Evolutionary conservation across 1,140 invertebrate species (phyloP), one percentile per base, ranked within the genome.

Genomic region (Eumeta japonica): DNA sequence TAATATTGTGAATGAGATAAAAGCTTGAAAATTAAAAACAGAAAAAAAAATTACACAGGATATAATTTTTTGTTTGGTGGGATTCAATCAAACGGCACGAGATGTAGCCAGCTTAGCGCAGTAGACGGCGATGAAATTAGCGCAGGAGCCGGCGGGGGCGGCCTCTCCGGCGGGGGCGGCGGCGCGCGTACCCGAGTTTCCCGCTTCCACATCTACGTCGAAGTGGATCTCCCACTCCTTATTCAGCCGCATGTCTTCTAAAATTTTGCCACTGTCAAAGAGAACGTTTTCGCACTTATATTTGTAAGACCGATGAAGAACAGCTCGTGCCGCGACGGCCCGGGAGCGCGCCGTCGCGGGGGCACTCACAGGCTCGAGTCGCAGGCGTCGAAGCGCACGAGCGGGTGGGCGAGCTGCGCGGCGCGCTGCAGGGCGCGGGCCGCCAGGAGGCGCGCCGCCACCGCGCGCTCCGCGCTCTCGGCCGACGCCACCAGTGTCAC

Each of bases 161-260:
- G n/a, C n/a, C 50, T 75, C 75, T 44, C 62, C 52, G 10, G 63
- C 60, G 16, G 75, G 70, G 45, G 72, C 58, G 0, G 62, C 62
- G 60, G 70, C 66, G 17, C 72, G 45, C 10, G 75, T 52, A 37
- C 68, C 70, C 0, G 71, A 68, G 13, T 70, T 72, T 0, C 75
- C 56, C 3, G 67, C 59, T 30, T 48, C 50, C 0, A 62, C 62
- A 33, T 75, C 72, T 32, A 70, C 66, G 13, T 39, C 46, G 19
- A 58, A 62, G 4, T 45, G 44, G 2, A 64, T 37, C 28, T 58
- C 51, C 51, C 60, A 68, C 48, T 67, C 64, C 40, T 58, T 67
- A 11, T 52, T 58, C 7, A 72, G 41, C 18, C 61, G 39, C 10
- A 68, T 16, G 11, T 52, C 41, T 33, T 56, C 53, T 4, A 65